A percentile compares a stretch with the other conserved stretches of the same genome.
These are phyloP conservation scores for Cheilosia variabilis DNA, from an alignment of 2,888 invertebrate species.

Conservation along the genomic window DNA sequence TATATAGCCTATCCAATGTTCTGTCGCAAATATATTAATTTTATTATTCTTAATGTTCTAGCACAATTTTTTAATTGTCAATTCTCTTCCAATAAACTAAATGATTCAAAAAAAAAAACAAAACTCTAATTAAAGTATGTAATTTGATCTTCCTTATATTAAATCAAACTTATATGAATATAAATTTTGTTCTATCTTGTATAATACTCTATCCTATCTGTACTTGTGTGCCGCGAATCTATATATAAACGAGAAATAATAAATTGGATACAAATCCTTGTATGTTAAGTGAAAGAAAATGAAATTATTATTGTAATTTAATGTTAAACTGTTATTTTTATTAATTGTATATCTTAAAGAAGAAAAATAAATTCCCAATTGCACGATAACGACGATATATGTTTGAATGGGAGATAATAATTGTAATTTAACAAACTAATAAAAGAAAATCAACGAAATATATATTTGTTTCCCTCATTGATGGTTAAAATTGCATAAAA, in stretches of 20 bases:
- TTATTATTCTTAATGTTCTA: neutral
- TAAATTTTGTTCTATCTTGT: constrained; percentile 30
- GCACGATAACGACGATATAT: neutral
- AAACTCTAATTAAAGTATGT: constrained; percentile 10
- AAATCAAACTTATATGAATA: constrained; percentile 24
- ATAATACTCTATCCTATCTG: constrained; percentile 52
- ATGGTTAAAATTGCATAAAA: constrained; percentile 10
- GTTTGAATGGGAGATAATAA: constrained; percentile 23
- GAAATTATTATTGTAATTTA: constrained; percentile 59
- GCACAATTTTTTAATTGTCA: constrained; percentile 27
- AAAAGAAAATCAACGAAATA: constrained; percentile 45
- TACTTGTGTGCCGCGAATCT: constrained; percentile 65
- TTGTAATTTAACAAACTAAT: constrained; percentile 20
- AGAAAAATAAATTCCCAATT: constrained; percentile 15
- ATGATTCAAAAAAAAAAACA: constrained; percentile 17
- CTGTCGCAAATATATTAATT: constrained; percentile 14
- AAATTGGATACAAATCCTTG: constrained; percentile 22
- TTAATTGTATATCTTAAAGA: constrained; percentile 26
- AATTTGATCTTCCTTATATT: constrained; percentile 15
- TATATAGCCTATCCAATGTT: constrained; percentile 13
- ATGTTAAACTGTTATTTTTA: constrained; percentile 64
- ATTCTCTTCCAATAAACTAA: constrained; percentile 14
- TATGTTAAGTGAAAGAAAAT: constrained; percentile 48
- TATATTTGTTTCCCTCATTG: constrained; percentile 34
- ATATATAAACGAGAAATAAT: constrained; percentile 32